Evolutionary conservation across 2,888 invertebrate genomes (phyloP), one percentile per base, ranked within the genome.

Genomic region (Notodonta ziczac): DNA sequence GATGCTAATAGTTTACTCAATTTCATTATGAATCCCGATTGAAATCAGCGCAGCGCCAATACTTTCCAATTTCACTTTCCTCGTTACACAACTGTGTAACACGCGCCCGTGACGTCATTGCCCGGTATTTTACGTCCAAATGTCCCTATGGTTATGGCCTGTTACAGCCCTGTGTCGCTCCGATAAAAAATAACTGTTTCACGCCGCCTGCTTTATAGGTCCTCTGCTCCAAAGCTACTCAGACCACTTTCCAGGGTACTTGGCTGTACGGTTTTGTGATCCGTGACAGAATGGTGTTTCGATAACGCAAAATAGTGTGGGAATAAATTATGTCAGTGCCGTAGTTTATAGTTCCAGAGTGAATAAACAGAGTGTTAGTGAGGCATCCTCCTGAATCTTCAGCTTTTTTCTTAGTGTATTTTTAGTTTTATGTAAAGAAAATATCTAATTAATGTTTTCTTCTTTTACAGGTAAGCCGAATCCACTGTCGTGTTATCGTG

Each of bases 181-280:
- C 77, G 80, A 82, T 81, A 82, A 81, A 82, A 82, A 82, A 76
- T 80, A 80, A 80, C 80, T 70, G 72, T 73, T 74, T 69, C 64
- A 60, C 56, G 60, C 62, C 61, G 58, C 57, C 57, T 46, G 32
- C 52, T 57, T 60, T 51, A 56, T 50, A 16, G 62, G 59, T 61
- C 12, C 42, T n/a, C 2, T 8, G 56, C 13, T 14, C 12, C 10
- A 16, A 24, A 24, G 44, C 44, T 54, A 9, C 35, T 7, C 12
- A 35, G 39, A 39, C 35, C n/a, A 24, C 24, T 53, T 24, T 14
- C 53, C 9, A 16, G 13, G 53, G n/a, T 35, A n/a, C 54, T 6
- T 12, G 52, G 9, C 13, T 32, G 9, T 35, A 24, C 35, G 32
- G 13, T 14, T 54, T 54, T 52, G 13, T 32, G 32, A 13, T 5